These are phyloP conservation scores for Neodontobutis hainanensis DNA, from an alignment of 2,113 vertebrate genomes.

Conservation along the genomic window DNA sequence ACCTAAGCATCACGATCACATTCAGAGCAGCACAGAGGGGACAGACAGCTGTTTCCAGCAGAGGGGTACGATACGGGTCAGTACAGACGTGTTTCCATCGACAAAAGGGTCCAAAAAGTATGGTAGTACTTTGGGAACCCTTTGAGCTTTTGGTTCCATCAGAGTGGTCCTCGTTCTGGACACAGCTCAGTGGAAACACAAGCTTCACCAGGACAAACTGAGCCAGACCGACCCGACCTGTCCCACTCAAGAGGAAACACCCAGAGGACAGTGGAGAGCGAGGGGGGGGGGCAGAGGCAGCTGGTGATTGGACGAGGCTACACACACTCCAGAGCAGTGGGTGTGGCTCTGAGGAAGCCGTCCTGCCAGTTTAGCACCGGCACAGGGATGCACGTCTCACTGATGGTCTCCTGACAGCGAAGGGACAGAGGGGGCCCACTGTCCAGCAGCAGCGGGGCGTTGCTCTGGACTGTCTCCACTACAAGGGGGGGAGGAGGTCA, in stretches of 20 bases:
- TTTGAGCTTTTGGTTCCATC: no score
- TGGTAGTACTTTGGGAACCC: no score
- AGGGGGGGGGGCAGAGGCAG: constrained; percentile 34
- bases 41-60: no score
- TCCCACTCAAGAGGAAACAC: constrained; percentile 5
- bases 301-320: constrained; percentile 79
- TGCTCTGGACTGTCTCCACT: constrained; percentile 97
- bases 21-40: no score
- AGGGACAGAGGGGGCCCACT: constrained; percentile 83
- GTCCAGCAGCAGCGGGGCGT: constrained; percentile 91
- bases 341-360: constrained; percentile 83
- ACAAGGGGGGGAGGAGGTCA: constrained; percentile 69
- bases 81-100: no score
- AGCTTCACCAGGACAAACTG: no score
- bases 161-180: no score
- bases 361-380: constrained; percentile 94
- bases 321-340: constrained; percentile 91
- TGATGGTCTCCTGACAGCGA: constrained; percentile 90
- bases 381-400: constrained; percentile 94
- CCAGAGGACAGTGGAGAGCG: constrained; percentile 29
- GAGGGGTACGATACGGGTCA: no score
- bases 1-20: constrained; percentile 25
- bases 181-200: no score
- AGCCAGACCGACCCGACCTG: no score
- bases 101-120: no score